These are phyloP conservation scores for Podabrus alpinus DNA, from an alignment of 2,888 invertebrate species.

Conservation along the genomic window DNA sequence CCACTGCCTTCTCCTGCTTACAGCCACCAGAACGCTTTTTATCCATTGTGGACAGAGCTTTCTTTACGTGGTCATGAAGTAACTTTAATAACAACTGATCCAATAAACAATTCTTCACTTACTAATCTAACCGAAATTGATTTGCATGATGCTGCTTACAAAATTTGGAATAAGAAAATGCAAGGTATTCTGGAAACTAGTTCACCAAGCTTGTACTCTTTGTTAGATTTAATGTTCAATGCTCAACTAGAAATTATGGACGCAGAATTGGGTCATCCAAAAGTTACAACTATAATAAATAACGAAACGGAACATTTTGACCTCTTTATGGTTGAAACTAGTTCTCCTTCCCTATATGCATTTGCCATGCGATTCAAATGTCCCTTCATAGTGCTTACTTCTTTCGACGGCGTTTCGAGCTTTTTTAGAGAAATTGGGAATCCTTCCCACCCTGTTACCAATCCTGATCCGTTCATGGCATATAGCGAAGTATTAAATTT, in stretches of 20 bases:
- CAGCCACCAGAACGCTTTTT: conserved; percentile 58
- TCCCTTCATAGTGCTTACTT: conserved; percentile 45
- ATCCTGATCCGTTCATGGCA: conserved; percentile 37
- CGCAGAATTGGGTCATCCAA: conserved; percentile 30
- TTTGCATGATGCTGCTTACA: conserved; percentile 43
- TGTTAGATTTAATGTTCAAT: not conserved
- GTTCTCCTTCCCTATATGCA: conserved; percentile 23
- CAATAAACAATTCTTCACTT: conserved; percentile 49
- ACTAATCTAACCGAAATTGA: conserved; percentile 54
- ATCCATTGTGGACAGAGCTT: conserved; percentile 54
- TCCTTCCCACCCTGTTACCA: conserved; percentile 44
- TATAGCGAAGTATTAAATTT: conserved; percentile 35
- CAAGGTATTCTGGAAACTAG: not conserved
- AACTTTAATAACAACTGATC: conserved; percentile 54
- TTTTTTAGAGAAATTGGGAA: conserved; percentile 43
- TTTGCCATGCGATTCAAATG: conserved; percentile 46
- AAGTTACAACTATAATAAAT: conserved; percentile 46
- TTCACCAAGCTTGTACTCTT: not conserved
- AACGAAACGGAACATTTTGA: conserved; percentile 45
- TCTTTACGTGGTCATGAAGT: conserved; percentile 57
- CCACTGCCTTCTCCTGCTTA: conserved; percentile 55
- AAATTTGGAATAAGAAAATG: not conserved
- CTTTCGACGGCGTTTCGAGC: conserved; percentile 36
- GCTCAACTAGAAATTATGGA: not conserved
- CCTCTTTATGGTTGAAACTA: conserved; percentile 46